These are phyloP conservation scores for Saimiri boliviensis DNA, from an alignment of 2,113 vertebrate species.

Conservation along the genomic window DNA sequence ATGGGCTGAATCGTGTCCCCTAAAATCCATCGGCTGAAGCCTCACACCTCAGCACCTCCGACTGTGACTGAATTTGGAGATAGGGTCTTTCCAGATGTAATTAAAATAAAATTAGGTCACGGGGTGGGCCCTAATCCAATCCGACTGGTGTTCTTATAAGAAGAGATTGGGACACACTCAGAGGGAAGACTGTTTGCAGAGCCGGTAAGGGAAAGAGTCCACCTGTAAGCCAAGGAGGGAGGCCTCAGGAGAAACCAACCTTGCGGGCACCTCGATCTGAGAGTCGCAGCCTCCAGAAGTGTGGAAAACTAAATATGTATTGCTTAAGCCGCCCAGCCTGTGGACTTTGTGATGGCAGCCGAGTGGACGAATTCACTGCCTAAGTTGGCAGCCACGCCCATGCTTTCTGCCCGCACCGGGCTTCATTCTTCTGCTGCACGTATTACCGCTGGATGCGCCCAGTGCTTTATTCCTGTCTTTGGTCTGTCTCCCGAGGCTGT, in stretches of 20 bases:
- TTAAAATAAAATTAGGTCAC: neutral
- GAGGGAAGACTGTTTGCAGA: rapidly evolving
- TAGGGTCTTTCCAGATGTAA: neutral
- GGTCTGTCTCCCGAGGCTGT: neutral
- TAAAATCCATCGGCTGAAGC: rapidly evolving
- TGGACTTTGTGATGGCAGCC: neutral
- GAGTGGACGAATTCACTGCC: rapidly evolving
- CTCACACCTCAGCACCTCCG: neutral
- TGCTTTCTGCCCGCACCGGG: neutral
- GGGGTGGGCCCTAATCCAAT: neutral
- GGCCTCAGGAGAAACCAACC: neutral
- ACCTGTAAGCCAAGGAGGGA: neutral
- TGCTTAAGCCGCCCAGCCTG: neutral
- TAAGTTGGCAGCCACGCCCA: too few species aligned
- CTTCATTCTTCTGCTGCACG: too few species aligned
- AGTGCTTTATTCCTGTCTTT: too few species aligned
- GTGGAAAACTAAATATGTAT: neutral
- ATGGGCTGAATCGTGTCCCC: rapidly evolving
- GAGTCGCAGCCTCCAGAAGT: neutral
- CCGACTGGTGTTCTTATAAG: neutral
- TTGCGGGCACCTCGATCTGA: neutral
- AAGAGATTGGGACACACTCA: neutral
- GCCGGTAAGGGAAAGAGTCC: rapidly evolving
- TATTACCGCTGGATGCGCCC: rapidly evolving
- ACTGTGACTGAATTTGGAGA: neutral